phyloP scores from a whole-genome alignment of 2,797 vertebrate genomes.

The Enteromius paludinosus region DNA sequence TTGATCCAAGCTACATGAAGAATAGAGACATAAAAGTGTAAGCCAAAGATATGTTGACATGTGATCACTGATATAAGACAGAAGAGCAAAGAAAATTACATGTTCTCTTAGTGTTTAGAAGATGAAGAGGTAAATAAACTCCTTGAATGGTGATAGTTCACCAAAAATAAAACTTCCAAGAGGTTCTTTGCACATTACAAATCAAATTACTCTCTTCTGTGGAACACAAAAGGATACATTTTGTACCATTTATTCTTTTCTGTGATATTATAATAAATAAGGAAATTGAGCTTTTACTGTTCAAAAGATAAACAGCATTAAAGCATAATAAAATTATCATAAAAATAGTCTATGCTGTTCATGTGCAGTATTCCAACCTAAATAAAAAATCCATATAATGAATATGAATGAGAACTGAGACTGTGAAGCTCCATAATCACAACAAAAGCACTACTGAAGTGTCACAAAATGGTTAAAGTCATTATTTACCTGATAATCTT shows the following conservation, averaged over 20 bases:
- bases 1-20: conserved; percentile 30
- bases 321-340: background rate
- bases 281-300: background rate
- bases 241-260: background rate
- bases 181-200: background rate
- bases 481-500: background rate
- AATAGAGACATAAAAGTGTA: conserved; percentile 15
- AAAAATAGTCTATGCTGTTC: background rate
- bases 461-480: background rate
- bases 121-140: background rate
- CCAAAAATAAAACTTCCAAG: background rate
- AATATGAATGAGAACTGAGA: background rate
- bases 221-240: background rate
- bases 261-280: background rate
- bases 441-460: background rate
- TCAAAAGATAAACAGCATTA: background rate
- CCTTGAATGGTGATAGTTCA: background rate
- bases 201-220: background rate
- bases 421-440: background rate
- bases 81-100: background rate
- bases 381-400: background rate
- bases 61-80: conserved; percentile 4
- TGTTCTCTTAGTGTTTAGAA: conserved; percentile 1
- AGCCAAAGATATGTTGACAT: background rate
- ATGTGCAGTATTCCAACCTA: background rate